Evolutionary conservation across 2,888 invertebrate species (phyloP), one percentile per base, ranked within the genome.

Genomic region (Pyrrhia umbra): DNA sequence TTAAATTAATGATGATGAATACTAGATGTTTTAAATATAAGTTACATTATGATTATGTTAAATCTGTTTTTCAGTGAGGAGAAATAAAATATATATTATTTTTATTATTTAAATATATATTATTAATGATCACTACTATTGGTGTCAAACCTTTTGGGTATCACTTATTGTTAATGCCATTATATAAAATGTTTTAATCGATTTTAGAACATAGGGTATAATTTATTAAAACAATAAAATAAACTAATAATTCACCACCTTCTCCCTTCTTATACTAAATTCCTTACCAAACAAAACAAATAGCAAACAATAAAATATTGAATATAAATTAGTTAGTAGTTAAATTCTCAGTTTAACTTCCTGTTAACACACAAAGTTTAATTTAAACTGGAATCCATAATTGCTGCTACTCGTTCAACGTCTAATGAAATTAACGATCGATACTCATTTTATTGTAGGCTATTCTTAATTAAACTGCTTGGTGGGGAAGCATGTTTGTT

Each of bases 331-430:
- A 59, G 46, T 57, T 30, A 18, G 40, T 43, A 59, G 66, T 65
- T 42, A 43, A 59, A 52, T 56, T 62, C 59, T 27, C 47, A 39
- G 45, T 50, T 43, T 72, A 79, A 76, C 51, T 78, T 60, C 58
- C 57, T 21, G 55, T 18, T 82, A 77, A 76, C 76, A 77, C 50
- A 70, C 54, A 59, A 79, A 79, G 80, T 84, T 83, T 71, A 71
- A 76, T 81, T 77, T 62, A 66, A 79, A 70, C 63, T 54, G 59
- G 65, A 55, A 49, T 42, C 43, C 43, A 63, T 78, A 75, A 80
- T 79, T 71, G 75, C 72, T 54, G 59, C 64, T 65, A 76, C 71
- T 75, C 70, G 71, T 77, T 69, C 59, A 42, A 60, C 52, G 58
- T 65, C 45, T 60, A 72, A 78, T 68, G 54, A 50, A 66, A 69